Evolutionary conservation across 2,113 vertebrate genomes (phyloP).

Genomic region (Gopherus evgoodei): DNA sequence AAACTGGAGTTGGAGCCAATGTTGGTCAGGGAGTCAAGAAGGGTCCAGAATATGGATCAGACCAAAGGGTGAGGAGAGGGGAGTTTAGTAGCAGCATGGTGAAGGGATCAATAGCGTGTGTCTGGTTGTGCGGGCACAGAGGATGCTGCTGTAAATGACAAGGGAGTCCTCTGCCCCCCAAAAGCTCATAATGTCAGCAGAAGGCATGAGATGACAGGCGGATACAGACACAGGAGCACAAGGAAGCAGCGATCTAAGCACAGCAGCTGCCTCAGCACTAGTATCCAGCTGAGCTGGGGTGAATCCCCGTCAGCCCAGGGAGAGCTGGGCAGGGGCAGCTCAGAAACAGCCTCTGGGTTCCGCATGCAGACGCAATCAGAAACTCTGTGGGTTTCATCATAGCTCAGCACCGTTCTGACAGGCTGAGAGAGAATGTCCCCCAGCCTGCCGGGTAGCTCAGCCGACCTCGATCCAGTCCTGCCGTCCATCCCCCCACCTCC

Average conservation of each 20-base stretch:
- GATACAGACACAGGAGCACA: too few relatives aligned
- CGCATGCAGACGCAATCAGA: not conserved
- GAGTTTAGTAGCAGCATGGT: too few relatives aligned
- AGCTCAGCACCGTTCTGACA: not conserved
- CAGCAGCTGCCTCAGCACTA: too few relatives aligned
- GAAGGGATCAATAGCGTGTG: too few relatives aligned
- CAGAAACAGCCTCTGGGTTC: slow-evolving; percentile 30
- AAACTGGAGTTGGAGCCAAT: too few relatives aligned
- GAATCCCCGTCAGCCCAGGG: not conserved
- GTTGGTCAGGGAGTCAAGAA: not conserved
- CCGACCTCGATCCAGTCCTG: not conserved
- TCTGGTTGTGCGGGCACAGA: not conserved
- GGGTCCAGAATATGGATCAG: too few relatives aligned
- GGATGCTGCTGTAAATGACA: not conserved
- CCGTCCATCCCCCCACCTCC: too few relatives aligned
- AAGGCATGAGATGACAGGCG: not conserved
- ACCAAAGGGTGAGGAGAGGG: too few relatives aligned
- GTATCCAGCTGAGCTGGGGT: too few relatives aligned
- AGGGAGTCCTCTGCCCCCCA: too few relatives aligned
- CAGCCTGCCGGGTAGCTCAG: not conserved
- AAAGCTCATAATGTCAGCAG: too few relatives aligned
- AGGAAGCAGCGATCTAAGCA: not conserved
- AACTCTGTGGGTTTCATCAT: not conserved
- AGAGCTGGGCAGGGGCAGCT: not conserved
- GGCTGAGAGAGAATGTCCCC: not conserved